phyloP scores from a whole-genome alignment of 2,113 vertebrate species.

The Dipodomys stephensi region DNA sequence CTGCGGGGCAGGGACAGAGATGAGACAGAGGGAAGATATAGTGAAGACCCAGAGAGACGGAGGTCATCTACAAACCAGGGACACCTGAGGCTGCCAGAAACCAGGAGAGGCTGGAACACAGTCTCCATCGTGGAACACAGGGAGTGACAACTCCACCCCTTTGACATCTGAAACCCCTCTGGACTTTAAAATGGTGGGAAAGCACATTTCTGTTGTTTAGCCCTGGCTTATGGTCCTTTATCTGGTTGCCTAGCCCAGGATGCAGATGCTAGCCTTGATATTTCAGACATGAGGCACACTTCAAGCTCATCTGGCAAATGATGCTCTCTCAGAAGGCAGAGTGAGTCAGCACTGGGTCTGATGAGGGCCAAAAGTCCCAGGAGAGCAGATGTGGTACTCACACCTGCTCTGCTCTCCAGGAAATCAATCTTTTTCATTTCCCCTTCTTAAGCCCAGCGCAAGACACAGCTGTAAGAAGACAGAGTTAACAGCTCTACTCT shows the following conservation, averaged over 20 bases:
- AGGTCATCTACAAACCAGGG: not conserved
- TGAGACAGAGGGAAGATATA: not conserved
- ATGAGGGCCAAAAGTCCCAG: not conserved
- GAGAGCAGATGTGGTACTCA: not conserved
- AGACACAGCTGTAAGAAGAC: not conserved
- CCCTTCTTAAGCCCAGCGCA: not conserved
- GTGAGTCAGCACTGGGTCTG: not conserved
- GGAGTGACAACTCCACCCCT: not conserved
- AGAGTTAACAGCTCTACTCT: not conserved
- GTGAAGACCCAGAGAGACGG: not conserved
- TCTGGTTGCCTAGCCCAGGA: not conserved
- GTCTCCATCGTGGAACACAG: not conserved
- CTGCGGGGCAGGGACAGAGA: not conserved
- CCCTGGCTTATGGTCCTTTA: no score
- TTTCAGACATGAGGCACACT: not conserved
- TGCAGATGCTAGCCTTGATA: not conserved
- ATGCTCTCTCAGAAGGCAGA: not conserved
- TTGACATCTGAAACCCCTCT: not conserved
- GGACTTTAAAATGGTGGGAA: not conserved
- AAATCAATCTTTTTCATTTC: not conserved
- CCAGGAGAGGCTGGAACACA: not conserved
- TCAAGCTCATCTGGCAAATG: not conserved
- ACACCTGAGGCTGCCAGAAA: not conserved
- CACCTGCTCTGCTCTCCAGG: not conserved
- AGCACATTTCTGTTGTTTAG: not conserved